A percentile compares a stretch with the other conserved stretches of the same genome.
These are phyloP conservation scores for Drosophila mayri DNA, from an alignment of 1,140 invertebrate species.

Conservation along the genomic window DNA sequence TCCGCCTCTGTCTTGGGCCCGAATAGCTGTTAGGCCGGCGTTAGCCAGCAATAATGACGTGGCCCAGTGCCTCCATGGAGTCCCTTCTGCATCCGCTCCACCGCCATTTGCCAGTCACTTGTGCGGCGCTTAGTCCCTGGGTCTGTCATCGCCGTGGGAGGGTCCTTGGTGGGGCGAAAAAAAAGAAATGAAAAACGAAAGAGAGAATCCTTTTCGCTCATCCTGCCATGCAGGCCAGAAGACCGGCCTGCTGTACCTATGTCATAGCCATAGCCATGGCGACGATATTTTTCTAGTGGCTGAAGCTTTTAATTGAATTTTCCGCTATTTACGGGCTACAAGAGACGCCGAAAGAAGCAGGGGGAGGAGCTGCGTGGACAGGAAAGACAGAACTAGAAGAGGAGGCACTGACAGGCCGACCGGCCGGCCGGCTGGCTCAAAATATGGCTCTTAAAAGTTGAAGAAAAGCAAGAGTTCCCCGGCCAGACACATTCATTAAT, in stretches of 20 bases:
- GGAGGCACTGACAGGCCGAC: conserved; percentile 27
- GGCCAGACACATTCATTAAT: conserved; percentile 30
- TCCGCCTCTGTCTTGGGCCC: conserved; percentile 8
- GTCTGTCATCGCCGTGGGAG: conserved; percentile 37
- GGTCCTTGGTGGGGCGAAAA: neutral
- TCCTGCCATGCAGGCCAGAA: conserved; percentile 25
- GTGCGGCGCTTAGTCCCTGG: conserved; percentile 47
- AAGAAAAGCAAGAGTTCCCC: conserved; percentile 56
- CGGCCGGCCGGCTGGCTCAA: conserved; percentile 13
- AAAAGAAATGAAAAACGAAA: conserved; percentile 7
- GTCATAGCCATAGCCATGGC: conserved; percentile 78
- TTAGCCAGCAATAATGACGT: conserved; percentile 64
- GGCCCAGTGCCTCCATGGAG: neutral
- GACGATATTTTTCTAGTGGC: conserved; percentile 82
- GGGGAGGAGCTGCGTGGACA: conserved; percentile 10
- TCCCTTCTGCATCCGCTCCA: neutral
- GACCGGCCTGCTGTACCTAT: conserved; percentile 63
- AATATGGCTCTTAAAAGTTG: conserved; percentile 57
- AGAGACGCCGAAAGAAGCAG: conserved; percentile 17
- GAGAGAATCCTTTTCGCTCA: conserved; percentile 42
- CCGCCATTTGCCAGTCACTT: conserved; percentile 18
- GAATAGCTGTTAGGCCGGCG: conserved; percentile 56
- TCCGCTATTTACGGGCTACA: conserved; percentile 75
- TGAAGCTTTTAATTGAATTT: conserved; percentile 83
- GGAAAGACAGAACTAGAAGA: conserved; percentile 4